Evolutionary conservation across 2,113 vertebrate genomes (phyloP).

Genomic region (Embiotoca jacksoni): DNA sequence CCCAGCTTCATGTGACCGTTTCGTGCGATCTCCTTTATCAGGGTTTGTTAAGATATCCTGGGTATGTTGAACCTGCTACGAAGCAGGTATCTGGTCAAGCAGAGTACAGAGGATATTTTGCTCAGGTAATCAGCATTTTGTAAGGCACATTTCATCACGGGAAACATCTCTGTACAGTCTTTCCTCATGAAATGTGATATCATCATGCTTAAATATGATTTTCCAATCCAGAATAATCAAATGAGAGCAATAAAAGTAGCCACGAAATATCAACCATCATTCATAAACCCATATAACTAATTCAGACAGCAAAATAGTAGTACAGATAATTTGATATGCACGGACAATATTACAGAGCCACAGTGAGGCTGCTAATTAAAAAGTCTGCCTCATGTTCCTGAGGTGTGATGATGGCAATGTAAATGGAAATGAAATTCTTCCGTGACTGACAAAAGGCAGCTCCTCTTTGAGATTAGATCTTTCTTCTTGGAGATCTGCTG

Average conservation of each 20-base stretch:
- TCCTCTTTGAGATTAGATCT: neutral
- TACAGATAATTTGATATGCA: neutral
- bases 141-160: too few relatives aligned
- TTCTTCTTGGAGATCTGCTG: neutral
- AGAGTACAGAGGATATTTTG: too few relatives aligned
- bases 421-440: neutral
- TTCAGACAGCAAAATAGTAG: neutral
- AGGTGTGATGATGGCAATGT: neutral
- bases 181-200: too few relatives aligned
- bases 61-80: too few relatives aligned
- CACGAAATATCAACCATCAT: neutral
- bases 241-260: neutral
- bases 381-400: neutral
- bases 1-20: too few relatives aligned
- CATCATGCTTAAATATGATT: neutral
- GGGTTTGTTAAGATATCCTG: too few relatives aligned
- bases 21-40: too few relatives aligned
- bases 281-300: neutral
- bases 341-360: neutral
- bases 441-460: neutral
- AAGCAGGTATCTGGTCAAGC: too few relatives aligned
- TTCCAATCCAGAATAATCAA: neutral
- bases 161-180: too few relatives aligned
- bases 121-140: too few relatives aligned
- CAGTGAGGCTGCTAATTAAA: slow-evolving; percentile 5